A percentile compares a stretch with the other conserved stretches of the same genome.
Evolutionary conservation across 2,113 vertebrate species (phyloP).

Genomic region (Neoarius graeffei): DNA sequence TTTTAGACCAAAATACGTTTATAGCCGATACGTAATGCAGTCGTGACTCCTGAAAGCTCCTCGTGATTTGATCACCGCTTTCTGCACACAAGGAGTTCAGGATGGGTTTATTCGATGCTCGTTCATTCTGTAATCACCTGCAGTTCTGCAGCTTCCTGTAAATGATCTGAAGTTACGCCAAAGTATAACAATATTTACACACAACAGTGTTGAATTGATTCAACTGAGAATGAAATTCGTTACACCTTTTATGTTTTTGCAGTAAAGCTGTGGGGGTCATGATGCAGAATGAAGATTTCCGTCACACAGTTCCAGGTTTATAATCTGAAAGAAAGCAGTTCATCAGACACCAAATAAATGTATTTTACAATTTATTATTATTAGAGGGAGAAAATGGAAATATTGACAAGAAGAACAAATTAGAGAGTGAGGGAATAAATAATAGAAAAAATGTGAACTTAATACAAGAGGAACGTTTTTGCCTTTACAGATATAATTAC

Average conservation of each 20-base stretch:
- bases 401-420: not conserved
- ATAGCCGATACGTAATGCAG: not conserved
- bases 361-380: not conserved
- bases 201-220: not conserved
- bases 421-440: not conserved
- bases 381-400: not conserved
- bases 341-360: constrained; percentile 23
- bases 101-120: not conserved
- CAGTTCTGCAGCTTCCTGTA: not conserved
- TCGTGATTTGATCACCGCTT: not conserved
- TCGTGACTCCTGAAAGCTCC: not conserved
- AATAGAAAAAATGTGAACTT: not conserved
- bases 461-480: not conserved
- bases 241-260: not conserved
- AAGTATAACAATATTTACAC: not conserved
- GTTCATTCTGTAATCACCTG: not conserved
- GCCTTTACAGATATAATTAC: not conserved
- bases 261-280: not conserved
- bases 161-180: not conserved
- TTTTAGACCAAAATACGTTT: not conserved
- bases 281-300: not conserved
- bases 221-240: not conserved
- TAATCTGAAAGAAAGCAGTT: constrained; percentile 22
- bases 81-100: not conserved
- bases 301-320: not conserved